Percentiles rank a stretch among this genome's conserved stretches.
Evolutionary conservation across 2,797 vertebrate genomes (phyloP).

Genomic region (Oryzias sinensis): DNA sequence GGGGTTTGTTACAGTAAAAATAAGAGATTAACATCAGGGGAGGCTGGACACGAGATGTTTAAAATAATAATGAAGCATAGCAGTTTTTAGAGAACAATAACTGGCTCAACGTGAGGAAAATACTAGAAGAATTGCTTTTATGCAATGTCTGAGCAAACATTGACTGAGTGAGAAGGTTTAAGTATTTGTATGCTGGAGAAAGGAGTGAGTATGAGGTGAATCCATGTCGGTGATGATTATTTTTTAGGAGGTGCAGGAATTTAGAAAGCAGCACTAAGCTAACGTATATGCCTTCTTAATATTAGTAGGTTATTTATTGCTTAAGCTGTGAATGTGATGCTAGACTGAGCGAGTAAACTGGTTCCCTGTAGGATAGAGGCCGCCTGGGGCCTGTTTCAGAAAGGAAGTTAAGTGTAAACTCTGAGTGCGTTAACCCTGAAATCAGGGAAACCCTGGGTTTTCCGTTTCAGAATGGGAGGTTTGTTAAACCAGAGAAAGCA

Average conservation of each 20-base stretch:
- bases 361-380: conserved; percentile 30
- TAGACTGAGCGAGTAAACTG: conserved; percentile 45
- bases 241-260: no score
- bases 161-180: conserved; percentile 16
- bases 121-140: no score
- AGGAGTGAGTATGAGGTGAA: conserved; percentile 13
- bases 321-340: conserved; percentile 1
- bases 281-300: neutral
- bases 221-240: conserved; percentile 1
- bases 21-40: neutral
- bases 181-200: neutral
- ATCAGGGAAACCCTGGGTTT: no score
- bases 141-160: conserved; percentile 38
- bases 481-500: no score
- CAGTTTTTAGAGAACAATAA: neutral
- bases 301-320: neutral
- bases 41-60: conserved; percentile 1
- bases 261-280: neutral
- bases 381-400: no score
- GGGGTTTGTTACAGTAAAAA: conserved; percentile 7
- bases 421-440: no score
- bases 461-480: no score
- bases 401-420: no score
- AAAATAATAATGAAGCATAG: neutral
- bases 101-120: neutral